phyloP scores from a whole-genome alignment of 2,113 vertebrate genomes.

The Cheirogaleus medius region DNA sequence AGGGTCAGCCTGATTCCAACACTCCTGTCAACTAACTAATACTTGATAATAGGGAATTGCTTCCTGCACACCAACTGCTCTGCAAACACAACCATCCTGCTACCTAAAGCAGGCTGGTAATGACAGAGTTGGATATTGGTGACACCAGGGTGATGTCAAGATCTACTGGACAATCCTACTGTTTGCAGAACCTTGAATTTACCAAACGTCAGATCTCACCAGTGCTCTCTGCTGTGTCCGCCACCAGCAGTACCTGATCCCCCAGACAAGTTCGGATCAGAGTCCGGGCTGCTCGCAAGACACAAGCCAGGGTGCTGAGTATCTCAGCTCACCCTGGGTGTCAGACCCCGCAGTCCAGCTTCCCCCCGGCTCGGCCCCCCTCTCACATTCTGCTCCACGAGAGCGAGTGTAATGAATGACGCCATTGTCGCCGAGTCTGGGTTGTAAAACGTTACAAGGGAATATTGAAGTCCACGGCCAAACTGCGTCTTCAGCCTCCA shows the following conservation, averaged over 20 bases:
- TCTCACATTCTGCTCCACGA: background rate
- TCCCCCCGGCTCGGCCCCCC: background rate
- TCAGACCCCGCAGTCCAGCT: background rate
- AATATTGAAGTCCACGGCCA: conserved; percentile 46
- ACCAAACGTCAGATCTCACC: accelerated
- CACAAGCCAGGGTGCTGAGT: background rate
- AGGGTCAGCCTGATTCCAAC: background rate
- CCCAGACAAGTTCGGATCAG: background rate
- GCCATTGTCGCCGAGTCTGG: conserved; percentile 54
- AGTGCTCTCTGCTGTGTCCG: background rate
- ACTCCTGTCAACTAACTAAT: no score
- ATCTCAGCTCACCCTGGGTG: background rate
- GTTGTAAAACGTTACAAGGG: conserved; percentile 75
- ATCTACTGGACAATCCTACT: accelerated
- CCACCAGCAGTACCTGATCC: background rate
- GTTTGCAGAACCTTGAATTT: accelerated
- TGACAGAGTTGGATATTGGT: accelerated
- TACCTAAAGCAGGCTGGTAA: background rate
- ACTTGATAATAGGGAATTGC: accelerated
- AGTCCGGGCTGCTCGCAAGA: background rate
- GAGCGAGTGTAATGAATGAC: conserved; percentile 49
- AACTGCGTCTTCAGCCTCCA: background rate
- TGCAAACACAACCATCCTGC: background rate
- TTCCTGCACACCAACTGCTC: background rate
- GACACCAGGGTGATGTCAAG: background rate